Evolutionary conservation across 1,140 invertebrate genomes (phyloP).

Genomic region (Heliconius hermathena): DNA sequence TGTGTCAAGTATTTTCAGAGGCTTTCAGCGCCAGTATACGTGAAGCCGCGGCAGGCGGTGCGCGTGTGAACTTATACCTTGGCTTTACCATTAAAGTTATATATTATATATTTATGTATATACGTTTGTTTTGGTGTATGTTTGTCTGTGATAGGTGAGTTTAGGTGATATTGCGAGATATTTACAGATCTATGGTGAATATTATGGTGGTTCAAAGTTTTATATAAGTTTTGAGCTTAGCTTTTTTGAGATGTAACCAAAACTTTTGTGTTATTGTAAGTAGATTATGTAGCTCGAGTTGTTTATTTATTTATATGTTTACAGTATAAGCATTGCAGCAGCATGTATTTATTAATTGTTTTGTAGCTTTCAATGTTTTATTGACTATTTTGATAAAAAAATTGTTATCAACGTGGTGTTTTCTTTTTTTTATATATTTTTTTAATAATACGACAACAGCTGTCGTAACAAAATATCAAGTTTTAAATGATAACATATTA

Average conservation of each 20-base stretch:
- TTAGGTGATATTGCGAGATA: background rate
- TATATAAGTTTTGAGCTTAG: background rate
- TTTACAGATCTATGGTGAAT: background rate
- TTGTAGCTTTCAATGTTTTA: too few relatives aligned
- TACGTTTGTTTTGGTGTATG: conserved; percentile 27
- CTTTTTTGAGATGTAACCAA: background rate
- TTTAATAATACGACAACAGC: too few relatives aligned
- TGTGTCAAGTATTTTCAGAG: conserved; percentile 7
- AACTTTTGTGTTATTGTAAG: too few relatives aligned
- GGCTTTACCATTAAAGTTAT: background rate
- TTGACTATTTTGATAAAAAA: too few relatives aligned
- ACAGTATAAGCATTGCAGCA: too few relatives aligned
- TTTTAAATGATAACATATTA: too few relatives aligned
- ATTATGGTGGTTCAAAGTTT: background rate
- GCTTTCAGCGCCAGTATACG: conserved; percentile 51
- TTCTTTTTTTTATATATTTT: too few relatives aligned
- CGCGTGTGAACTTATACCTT: conserved; percentile 5
- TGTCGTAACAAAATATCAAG: too few relatives aligned
- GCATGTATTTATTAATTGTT: too few relatives aligned
- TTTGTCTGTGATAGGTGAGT: conserved; percentile 48
- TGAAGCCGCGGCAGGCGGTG: conserved; percentile 49
- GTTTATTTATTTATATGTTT: too few relatives aligned
- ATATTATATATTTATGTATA: background rate
- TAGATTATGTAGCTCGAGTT: too few relatives aligned
- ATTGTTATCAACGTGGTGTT: too few relatives aligned